A percentile compares a stretch with the other conserved stretches of the same genome.
phyloP scores from a whole-genome alignment of 2,888 invertebrate species.

The Sminthurides aquaticus region DNA sequence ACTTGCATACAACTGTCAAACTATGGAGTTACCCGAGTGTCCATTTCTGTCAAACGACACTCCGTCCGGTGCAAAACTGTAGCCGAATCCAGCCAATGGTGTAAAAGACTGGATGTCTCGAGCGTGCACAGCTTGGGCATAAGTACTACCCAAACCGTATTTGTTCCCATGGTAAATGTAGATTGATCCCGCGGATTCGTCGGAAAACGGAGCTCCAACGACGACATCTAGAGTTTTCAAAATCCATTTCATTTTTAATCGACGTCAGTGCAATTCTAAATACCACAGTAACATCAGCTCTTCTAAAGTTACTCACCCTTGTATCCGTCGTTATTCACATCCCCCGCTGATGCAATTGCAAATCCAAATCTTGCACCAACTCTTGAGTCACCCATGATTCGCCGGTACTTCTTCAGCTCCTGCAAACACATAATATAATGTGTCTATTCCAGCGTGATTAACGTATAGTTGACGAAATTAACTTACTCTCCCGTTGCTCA shows the following conservation, averaged over 20 bases:
- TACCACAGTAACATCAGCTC: too few species aligned
- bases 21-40: conserved; percentile 55
- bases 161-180: conserved; percentile 57
- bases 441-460: too few species aligned
- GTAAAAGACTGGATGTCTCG: conserved; percentile 46
- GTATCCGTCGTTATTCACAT: conserved; percentile 60
- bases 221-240: conserved; percentile 54
- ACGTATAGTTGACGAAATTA: too few species aligned
- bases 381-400: conserved; percentile 22
- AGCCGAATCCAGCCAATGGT: conserved; percentile 54
- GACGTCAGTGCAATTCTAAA: too few species aligned
- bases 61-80: conserved; percentile 54
- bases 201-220: conserved; percentile 60
- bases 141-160: conserved; percentile 49
- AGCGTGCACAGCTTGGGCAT: conserved; percentile 53
- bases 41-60: conserved; percentile 56
- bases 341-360: conserved; percentile 47
- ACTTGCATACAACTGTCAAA: neutral
- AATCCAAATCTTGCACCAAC: conserved; percentile 44
- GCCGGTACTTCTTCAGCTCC: too few species aligned
- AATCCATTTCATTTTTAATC: too few species aligned
- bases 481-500: conserved; percentile 23
- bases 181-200: conserved; percentile 54
- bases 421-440: too few species aligned
- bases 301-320: too few species aligned